Conservation (phyloP, 2,888 invertebrate genomes). For the Pimpla rufipes region DNA sequence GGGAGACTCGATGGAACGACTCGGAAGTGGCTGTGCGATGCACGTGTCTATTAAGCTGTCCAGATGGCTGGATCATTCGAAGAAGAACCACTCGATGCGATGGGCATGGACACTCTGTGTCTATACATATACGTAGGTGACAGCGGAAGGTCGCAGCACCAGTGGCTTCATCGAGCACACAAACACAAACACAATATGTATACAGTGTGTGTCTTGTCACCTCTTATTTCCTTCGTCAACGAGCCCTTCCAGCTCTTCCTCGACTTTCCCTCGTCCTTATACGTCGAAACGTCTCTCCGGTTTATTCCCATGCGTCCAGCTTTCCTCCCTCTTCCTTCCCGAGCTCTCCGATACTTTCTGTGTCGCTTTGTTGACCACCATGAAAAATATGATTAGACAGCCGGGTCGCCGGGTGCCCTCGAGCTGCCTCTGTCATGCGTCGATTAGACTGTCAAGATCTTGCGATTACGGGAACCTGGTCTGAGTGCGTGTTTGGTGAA, state of each 20-base stretch:
- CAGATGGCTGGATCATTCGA: slow-evolving; percentile 52
- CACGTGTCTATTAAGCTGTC: slow-evolving; percentile 41
- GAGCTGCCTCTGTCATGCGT: background rate
- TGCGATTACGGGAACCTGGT: slow-evolving; percentile 8
- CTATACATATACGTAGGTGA: background rate
- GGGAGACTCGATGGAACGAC: background rate
- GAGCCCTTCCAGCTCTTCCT: slow-evolving; percentile 23
- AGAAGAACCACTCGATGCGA: slow-evolving; percentile 37
- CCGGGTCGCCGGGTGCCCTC: background rate
- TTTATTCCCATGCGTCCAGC: slow-evolving; percentile 9
- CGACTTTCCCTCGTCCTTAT: background rate
- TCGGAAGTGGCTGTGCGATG: slow-evolving; percentile 14
- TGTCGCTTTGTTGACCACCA: slow-evolving; percentile 4
- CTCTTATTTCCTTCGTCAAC: background rate
- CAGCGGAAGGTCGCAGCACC: too few relatives aligned
- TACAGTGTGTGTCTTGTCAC: background rate
- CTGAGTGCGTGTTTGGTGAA: background rate
- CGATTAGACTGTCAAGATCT: slow-evolving; percentile 46
- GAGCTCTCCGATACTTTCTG: slow-evolving; percentile 13
- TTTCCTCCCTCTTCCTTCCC: slow-evolving; percentile 29
- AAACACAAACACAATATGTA: too few relatives aligned
- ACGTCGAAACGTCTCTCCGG: background rate
- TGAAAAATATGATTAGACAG: slow-evolving; percentile 39
- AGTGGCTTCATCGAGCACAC: too few relatives aligned
- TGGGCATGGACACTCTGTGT: slow-evolving; percentile 8